These are phyloP conservation scores for Danaus chrysippus DNA, from an alignment of 2,888 invertebrate species.

Conservation along the genomic window DNA sequence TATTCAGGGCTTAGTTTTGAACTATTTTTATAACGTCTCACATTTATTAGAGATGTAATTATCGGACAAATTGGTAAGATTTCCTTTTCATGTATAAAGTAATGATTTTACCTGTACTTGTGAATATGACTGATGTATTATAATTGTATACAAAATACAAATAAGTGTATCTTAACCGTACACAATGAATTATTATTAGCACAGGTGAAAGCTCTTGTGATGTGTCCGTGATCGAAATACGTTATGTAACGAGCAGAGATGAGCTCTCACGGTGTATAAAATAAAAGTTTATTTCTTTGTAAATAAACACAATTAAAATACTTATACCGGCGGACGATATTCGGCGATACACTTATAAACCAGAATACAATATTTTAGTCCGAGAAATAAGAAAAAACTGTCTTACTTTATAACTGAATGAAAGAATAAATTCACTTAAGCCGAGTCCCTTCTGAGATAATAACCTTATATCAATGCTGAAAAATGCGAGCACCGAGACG, in stretches of 20 bases:
- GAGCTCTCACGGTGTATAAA: conserved; percentile 30
- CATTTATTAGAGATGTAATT: background rate
- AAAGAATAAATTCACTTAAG: conserved; percentile 64
- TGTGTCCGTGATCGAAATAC: conserved; percentile 54
- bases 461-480: conserved; percentile 57
- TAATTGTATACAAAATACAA: conserved; percentile 9
- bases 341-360: conserved; percentile 59
- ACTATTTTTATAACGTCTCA: background rate
- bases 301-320: background rate
- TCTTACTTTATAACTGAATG: conserved; percentile 64
- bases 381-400: conserved; percentile 41
- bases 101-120: too few relatives aligned
- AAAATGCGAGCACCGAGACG: conserved; percentile 40
- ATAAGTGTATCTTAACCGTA: conserved; percentile 26
- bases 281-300: background rate
- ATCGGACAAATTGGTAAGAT: background rate
- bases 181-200: conserved; percentile 29
- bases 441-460: conserved; percentile 53
- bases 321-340: conserved; percentile 25
- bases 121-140: background rate
- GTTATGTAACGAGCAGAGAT: conserved; percentile 51
- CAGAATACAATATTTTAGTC: conserved; percentile 55
- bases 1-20: conserved; percentile 19
- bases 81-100: too few relatives aligned
- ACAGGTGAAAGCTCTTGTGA: conserved; percentile 37